phyloP scores from a whole-genome alignment of 2,113 vertebrate species.

The Anhinga rufa region DNA sequence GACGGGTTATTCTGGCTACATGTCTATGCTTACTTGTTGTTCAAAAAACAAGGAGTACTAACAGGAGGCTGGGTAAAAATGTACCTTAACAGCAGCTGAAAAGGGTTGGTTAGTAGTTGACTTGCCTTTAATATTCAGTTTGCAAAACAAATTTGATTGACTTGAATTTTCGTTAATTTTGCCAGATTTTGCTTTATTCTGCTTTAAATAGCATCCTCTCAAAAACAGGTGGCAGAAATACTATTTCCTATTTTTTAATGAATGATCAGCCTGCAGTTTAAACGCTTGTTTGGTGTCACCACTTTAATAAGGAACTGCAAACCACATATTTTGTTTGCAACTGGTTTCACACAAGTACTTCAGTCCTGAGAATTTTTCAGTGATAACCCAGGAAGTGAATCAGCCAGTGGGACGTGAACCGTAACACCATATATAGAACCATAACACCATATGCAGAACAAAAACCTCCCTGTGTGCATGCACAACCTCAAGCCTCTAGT shows the following conservation, averaged over 20 bases:
- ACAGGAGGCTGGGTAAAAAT: neutral
- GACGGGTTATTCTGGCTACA: neutral
- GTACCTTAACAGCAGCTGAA: constrained; percentile 11
- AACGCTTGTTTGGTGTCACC: neutral
- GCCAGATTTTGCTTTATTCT: neutral
- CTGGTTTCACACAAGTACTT: neutral
- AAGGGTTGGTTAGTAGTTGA: neutral
- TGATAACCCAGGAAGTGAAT: neutral
- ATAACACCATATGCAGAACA: neutral
- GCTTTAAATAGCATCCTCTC: neutral
- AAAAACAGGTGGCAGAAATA: neutral
- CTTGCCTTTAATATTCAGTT: neutral
- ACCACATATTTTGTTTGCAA: neutral
- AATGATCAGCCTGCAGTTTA: neutral
- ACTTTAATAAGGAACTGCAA: constrained; percentile 20
- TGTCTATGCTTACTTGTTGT: neutral
- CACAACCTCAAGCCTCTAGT: accelerated
- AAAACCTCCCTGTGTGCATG: neutral
- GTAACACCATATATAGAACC: neutral
- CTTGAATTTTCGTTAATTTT: neutral
- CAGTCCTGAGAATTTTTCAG: neutral
- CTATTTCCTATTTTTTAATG: neutral
- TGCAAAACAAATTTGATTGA: neutral
- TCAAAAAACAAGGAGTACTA: neutral
- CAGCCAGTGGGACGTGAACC: neutral